Conservation (phyloP, 2,888 invertebrate species). For the Eupithecia pulchellata region DNA sequence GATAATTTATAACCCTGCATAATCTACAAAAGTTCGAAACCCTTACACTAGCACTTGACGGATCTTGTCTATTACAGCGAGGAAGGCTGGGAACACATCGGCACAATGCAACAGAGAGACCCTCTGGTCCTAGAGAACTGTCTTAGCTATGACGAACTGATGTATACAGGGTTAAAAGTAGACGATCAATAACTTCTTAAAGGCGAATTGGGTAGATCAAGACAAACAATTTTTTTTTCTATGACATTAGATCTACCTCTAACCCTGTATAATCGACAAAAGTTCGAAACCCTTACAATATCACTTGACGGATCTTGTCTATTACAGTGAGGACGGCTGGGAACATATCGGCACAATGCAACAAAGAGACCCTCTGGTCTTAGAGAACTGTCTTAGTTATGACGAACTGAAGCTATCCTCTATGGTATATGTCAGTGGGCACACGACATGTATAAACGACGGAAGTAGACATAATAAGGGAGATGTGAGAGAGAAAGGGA, state of each 20-base stretch:
- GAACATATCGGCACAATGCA: conserved; percentile 84
- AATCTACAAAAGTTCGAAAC: too few species aligned
- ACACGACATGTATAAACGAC: conserved; percentile 86
- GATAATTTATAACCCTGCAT: too few species aligned
- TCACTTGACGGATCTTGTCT: too few species aligned
- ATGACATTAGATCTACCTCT: too few species aligned
- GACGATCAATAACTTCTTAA: too few species aligned
- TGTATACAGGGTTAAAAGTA: too few species aligned
- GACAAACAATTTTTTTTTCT: too few species aligned
- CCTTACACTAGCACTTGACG: too few species aligned
- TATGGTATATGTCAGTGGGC: conserved; percentile 85
- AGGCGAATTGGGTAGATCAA: too few species aligned
- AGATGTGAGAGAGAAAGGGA: conserved; percentile 69
- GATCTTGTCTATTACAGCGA: too few species aligned
- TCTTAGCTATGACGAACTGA: conserved; percentile 88
- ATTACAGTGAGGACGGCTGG: conserved; percentile 81
- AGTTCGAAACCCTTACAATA: too few species aligned
- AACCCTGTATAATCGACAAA: too few species aligned
- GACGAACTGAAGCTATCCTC: conserved; percentile 87
- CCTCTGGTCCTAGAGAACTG: conserved; percentile 83
- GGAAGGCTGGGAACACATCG: conserved; percentile 86
- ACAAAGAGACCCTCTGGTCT: conserved; percentile 80
- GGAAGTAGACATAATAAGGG: conserved; percentile 84
- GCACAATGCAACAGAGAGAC: conserved; percentile 81
- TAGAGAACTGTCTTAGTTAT: conserved; percentile 86